phyloP scores from a whole-genome alignment of 2,797 vertebrate species.

The Fundulus diaphanus region DNA sequence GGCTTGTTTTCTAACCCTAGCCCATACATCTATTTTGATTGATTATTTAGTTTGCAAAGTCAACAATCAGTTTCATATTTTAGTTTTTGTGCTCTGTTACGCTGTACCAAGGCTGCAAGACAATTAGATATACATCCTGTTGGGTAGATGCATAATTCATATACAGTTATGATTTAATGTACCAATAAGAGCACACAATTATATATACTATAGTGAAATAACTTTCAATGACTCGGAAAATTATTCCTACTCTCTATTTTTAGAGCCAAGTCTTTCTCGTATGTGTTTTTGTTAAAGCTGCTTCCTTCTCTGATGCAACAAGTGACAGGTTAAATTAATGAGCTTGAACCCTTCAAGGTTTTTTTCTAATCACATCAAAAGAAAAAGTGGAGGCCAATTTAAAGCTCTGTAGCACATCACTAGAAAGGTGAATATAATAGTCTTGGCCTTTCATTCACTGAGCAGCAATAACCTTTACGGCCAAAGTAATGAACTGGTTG shows the following conservation, averaged over 20 bases:
- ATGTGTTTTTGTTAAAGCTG: slow-evolving; percentile 33
- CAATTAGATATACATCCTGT: slow-evolving; percentile 58
- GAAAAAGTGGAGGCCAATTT: slow-evolving; percentile 74
- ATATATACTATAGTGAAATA: slow-evolving; percentile 15
- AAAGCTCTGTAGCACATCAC: slow-evolving; percentile 68
- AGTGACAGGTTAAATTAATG: slow-evolving; percentile 71
- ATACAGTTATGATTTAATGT: slow-evolving; percentile 10
- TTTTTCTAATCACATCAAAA: slow-evolving; percentile 68
- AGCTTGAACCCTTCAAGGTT: slow-evolving; percentile 65
- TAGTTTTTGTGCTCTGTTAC: slow-evolving; percentile 33
- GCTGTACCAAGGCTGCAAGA: slow-evolving; percentile 47
- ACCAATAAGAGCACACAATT: slow-evolving; percentile 19
- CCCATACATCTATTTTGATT: not conserved
- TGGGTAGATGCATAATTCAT: not conserved
- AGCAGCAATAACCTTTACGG: slow-evolving; percentile 79
- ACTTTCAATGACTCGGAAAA: not conserved
- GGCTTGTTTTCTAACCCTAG: slow-evolving; percentile 26
- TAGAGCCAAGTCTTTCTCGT: not conserved
- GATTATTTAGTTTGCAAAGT: slow-evolving; percentile 26
- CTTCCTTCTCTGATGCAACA: slow-evolving; percentile 53
- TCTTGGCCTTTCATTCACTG: slow-evolving; percentile 76
- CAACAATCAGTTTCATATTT: slow-evolving; percentile 40
- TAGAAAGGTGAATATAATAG: slow-evolving; percentile 77
- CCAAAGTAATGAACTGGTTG: slow-evolving; percentile 77
- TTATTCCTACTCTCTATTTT: slow-evolving; percentile 15